Evolutionary conservation across 2,113 vertebrate species (phyloP).

Genomic region (Azemiops feae): DNA sequence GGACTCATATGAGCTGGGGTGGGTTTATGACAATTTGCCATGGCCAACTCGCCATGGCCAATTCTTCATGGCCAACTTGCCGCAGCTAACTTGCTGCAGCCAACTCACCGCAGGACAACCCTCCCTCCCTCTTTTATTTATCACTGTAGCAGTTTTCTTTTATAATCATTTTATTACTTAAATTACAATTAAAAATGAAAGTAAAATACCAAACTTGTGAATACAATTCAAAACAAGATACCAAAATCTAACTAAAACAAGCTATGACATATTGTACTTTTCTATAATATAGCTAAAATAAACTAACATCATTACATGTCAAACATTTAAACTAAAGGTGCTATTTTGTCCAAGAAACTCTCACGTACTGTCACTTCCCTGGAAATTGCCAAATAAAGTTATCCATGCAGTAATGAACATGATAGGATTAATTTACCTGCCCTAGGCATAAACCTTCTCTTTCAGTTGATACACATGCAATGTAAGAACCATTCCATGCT

Average conservation of each 20-base stretch:
- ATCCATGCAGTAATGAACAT: background rate
- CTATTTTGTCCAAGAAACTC: background rate
- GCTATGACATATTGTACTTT: background rate
- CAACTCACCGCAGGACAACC: no score
- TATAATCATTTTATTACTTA: background rate
- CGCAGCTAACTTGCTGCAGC: no score
- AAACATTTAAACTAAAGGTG: background rate
- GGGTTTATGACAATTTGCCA: no score
- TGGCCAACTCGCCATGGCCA: no score
- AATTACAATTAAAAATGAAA: background rate
- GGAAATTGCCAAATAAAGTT: background rate
- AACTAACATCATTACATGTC: background rate
- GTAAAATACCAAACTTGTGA: background rate
- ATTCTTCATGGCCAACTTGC: no score
- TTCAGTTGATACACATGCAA: background rate
- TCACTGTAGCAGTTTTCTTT: background rate
- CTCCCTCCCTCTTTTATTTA: background rate
- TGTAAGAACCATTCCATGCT: background rate
- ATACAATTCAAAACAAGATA: background rate
- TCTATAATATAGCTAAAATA: background rate
- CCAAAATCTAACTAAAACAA: background rate
- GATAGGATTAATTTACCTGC: background rate
- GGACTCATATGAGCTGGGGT: no score
- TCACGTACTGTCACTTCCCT: background rate
- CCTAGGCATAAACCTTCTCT: background rate